phyloP scores from a whole-genome alignment of 2,797 vertebrate genomes.

The Enteromius unitaeniatus region DNA sequence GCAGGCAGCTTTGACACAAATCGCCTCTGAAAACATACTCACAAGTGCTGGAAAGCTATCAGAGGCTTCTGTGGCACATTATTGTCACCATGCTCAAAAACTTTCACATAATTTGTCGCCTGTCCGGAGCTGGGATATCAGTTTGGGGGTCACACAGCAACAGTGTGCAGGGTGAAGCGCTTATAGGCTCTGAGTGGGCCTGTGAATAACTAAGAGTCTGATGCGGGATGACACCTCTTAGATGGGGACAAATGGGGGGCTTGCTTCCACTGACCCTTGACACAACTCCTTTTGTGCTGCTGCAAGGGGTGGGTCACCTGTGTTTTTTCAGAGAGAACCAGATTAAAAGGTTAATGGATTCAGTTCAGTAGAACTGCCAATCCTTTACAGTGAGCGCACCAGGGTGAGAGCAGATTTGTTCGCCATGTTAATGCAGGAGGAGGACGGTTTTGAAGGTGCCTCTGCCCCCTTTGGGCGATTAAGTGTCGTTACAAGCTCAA shows the following conservation, averaged over 20 bases:
- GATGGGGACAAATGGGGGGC: slow-evolving; percentile 75
- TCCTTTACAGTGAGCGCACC: slow-evolving; percentile 69
- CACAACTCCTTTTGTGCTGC: slow-evolving; percentile 69
- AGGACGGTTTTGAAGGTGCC: slow-evolving; percentile 59
- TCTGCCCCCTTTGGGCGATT: slow-evolving; percentile 72
- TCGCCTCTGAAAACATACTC: slow-evolving; percentile 67
- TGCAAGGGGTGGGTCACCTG: slow-evolving; percentile 65
- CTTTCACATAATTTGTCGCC: slow-evolving; percentile 72
- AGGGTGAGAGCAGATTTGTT: slow-evolving; percentile 41
- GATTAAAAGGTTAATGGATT: slow-evolving; percentile 83
- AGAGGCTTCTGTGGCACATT: slow-evolving; percentile 64
- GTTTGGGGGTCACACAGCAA: slow-evolving; percentile 53
- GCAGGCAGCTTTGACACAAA: slow-evolving; percentile 72
- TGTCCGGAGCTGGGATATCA: slow-evolving; percentile 68
- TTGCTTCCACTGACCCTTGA: slow-evolving; percentile 51
- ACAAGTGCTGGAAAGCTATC: slow-evolving; percentile 67
- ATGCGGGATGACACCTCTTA: slow-evolving; percentile 79
- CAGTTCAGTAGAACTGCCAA: slow-evolving; percentile 68
- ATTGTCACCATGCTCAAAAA: slow-evolving; percentile 66
- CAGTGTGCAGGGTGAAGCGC: slow-evolving; percentile 53
- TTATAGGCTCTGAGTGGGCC: slow-evolving; percentile 65
- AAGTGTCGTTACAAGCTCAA: background rate
- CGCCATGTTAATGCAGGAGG: slow-evolving; percentile 70
- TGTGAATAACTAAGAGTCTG: slow-evolving; percentile 80
- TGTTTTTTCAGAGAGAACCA: slow-evolving; percentile 68